Evolutionary conservation across 2,888 invertebrate genomes (phyloP).

Genomic region (Sturmia bella): DNA sequence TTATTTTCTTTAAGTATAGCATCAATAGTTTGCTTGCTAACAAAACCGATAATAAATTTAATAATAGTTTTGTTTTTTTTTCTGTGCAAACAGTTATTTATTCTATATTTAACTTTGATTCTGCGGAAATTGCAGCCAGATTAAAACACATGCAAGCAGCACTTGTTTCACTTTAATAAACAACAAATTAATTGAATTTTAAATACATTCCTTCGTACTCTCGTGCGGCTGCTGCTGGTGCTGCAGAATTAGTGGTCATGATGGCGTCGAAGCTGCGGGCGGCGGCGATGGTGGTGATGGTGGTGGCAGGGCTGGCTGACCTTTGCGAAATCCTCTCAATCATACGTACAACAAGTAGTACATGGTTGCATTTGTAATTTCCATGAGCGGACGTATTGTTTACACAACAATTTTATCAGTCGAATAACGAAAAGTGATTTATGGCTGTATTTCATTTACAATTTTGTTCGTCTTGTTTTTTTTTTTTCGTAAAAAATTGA

Average conservation of each 20-base stretch:
- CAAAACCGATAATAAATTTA: constrained; percentile 14
- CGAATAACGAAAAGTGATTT: constrained; percentile 60
- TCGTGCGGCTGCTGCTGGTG: background rate
- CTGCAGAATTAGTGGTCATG: constrained; percentile 6
- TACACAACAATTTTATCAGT: constrained; percentile 67
- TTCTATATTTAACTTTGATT: constrained; percentile 55
- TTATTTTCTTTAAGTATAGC: too few species aligned
- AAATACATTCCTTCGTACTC: constrained; percentile 13
- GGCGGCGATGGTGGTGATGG: background rate
- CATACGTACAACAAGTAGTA: constrained; percentile 10
- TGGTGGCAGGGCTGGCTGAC: constrained; percentile 38
- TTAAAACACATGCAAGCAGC: constrained; percentile 61
- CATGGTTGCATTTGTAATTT: constrained; percentile 45
- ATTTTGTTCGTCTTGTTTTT: background rate
- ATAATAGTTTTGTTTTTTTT: constrained; percentile 18
- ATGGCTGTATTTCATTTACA: constrained; percentile 44
- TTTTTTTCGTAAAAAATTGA: constrained; percentile 18
- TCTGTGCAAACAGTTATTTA: constrained; percentile 28
- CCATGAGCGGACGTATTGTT: constrained; percentile 37
- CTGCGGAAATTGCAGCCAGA: constrained; percentile 64
- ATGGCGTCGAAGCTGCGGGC: background rate
- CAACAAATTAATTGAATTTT: constrained; percentile 31
- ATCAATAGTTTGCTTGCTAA: background rate
- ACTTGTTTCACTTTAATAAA: constrained; percentile 40
- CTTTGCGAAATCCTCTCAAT: constrained; percentile 61